Evolutionary conservation across 2,113 vertebrate species (phyloP).

Genomic region (Podarcis muralis): DNA sequence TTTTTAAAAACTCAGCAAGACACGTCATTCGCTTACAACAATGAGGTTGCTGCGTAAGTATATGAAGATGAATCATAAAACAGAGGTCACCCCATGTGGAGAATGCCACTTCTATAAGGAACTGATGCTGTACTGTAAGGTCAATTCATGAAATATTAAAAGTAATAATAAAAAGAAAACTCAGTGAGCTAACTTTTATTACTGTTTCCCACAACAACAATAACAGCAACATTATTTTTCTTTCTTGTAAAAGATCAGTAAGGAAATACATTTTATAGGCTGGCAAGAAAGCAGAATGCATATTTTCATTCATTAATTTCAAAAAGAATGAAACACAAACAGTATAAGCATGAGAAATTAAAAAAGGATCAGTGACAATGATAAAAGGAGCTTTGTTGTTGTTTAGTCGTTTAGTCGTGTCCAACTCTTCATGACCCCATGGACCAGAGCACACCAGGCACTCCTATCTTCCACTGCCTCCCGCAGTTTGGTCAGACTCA

Average conservation of each 20-base stretch:
- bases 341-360: slow-evolving; percentile 29
- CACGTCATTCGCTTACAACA: slow-evolving; percentile 69
- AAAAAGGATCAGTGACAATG: slow-evolving; percentile 48
- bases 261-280: slow-evolving; percentile 45
- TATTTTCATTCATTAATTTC: slow-evolving; percentile 57
- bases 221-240: slow-evolving; percentile 43
- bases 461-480: too few species aligned
- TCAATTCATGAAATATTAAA: slow-evolving; percentile 32
- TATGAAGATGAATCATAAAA: slow-evolving; percentile 66
- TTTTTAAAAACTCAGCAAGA: slow-evolving; percentile 56
- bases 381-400: slow-evolving; percentile 34
- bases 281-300: slow-evolving; percentile 43
- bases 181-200: slow-evolving; percentile 63
- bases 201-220: slow-evolving; percentile 63
- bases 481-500: too few species aligned
- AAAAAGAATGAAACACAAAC: too few species aligned
- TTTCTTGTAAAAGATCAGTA: slow-evolving; percentile 48
- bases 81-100: slow-evolving; percentile 62
- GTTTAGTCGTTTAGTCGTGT: too few species aligned
- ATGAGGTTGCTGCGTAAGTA: slow-evolving; percentile 58
- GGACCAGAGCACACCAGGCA: too few species aligned
- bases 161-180: slow-evolving; percentile 57
- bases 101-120: slow-evolving; percentile 42
- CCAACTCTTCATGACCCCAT: too few species aligned
- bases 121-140: slow-evolving; percentile 27